A percentile compares a stretch with the other conserved stretches of the same genome.
phyloP scores from a whole-genome alignment of 1,140 invertebrate genomes.

The Musca vetustissima region DNA sequence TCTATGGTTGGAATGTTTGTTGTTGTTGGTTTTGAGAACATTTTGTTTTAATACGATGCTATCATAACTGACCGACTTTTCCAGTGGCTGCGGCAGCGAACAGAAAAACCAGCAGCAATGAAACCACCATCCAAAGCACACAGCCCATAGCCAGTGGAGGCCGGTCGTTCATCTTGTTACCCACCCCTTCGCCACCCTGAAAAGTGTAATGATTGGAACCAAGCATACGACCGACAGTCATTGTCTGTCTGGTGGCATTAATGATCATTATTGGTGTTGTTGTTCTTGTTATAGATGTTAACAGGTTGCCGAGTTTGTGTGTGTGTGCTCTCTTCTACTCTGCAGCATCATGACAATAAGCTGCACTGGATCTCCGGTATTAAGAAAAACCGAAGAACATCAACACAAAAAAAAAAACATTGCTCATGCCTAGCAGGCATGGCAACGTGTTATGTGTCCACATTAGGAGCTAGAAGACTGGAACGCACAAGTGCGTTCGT shows the following conservation, averaged over 20 bases:
- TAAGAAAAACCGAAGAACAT: too few species aligned
- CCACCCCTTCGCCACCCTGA: too few species aligned
- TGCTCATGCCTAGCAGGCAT: neutral
- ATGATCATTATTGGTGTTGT: neutral
- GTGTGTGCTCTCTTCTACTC: too few species aligned
- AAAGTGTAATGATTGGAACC: too few species aligned
- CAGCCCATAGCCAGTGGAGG: too few species aligned
- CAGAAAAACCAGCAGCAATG: neutral
- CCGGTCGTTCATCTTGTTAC: too few species aligned
- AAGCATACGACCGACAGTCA: too few species aligned
- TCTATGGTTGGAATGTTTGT: too few species aligned
- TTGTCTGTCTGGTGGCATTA: neutral
- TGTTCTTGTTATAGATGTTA: too few species aligned
- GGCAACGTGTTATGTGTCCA: conserved; percentile 10
- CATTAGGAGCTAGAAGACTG: neutral
- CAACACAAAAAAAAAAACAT: neutral
- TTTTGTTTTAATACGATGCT: neutral
- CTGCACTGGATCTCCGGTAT: too few species aligned
- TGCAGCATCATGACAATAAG: too few species aligned
- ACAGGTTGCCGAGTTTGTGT: too few species aligned
- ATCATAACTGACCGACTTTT: conserved; percentile 14
- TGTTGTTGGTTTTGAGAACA: neutral
- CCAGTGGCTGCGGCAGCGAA: neutral
- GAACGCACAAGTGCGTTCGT: conserved; percentile 15
- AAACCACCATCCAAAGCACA: neutral